Base-by-base conservation (phyloP, 2,113 vertebrate species). In the Chaetorhynchus papuensis region DNA sequence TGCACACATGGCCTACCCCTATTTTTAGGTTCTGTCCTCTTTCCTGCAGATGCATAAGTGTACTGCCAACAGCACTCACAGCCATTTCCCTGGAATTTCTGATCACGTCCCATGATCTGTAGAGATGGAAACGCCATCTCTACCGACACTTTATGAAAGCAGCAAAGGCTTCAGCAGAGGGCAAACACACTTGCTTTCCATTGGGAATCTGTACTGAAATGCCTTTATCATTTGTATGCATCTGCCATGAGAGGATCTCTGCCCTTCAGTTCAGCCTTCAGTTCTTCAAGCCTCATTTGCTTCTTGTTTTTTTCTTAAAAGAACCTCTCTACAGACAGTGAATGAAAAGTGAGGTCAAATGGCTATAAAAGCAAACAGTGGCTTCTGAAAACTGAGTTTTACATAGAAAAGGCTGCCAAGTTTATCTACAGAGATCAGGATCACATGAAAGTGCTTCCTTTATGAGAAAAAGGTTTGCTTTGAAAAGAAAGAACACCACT, bases 381-480 rank as follows among this genome's bases (percentile, higher is more conserved):
- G 64, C 78, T 87, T 95, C 93, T 89, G 74, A 94, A 89, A 95
- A 92, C 61, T 70, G 70, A 90, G 31, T 59, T 92, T 74, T 49
- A 63, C 16, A 52, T 8, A 78, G 37, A 50, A 68, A 66, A 93
- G 60, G 66, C 74, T 80, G 19, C 45, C 27, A 60, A 65, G 74
- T 94, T 78, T 37, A 90, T 93, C 56, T 86, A 76, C 69, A 39
- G 49, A 81, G 65, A 92, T 76, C 35, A 77, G 79, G 64, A 77
- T 87, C 26, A 30, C 56, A 63, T 33, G 31, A 68, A 9, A 88
- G 12, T 49, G 44, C 56, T 87, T 93, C 68, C 41, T 81, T 59
- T 70, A 72, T 26, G 10, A 80, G 44, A 60, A 66, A 83, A 88
- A 64, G 44, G 18, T 57, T 80, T 69, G n/a, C 30, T 85, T 71